Evolutionary conservation across 2,888 invertebrate species (phyloP), one percentile per base, ranked within the genome.

Genomic region (Amblyjoppa proteus): DNA sequence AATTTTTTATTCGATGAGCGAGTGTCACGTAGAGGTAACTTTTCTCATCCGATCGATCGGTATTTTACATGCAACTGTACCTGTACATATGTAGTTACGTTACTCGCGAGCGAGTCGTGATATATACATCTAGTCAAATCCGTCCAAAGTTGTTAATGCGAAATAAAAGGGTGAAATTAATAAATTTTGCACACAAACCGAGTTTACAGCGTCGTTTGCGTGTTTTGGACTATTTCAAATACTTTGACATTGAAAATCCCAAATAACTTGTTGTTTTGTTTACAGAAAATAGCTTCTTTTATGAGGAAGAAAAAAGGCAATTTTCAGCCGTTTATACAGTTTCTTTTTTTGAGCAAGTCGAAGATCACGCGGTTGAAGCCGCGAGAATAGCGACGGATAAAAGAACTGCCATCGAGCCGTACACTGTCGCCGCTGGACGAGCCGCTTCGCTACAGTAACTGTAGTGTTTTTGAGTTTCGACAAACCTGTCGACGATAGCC

Each of bases 401-500:
- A 73, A 73, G 4, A 41, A 11, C 61, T 38, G 56, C 16, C n/a
- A 76, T 13, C 58, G 53, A 45, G 49, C n/a, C 38, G 5, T 38
- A 49, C 3, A 80, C 20, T 13, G 41, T 75, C 70, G 20, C 64
- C 49, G 38, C 38, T 20, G 61, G 73, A 71, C 73, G 82, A 81
- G 51, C 56, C 7, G 81, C 76, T 51, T 58, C 41, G 75, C 77
- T 84, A 66, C 86, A 83, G 38, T 80, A 81, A 49, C 13, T 31
- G n/a, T 69, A 66, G 16, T 70, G 70, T 25, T 66, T 81, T 7
- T 51, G 68, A 66, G 84, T 83, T 77, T 83, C 73, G 86, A 68
- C 88, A 87, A 85, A 61, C 16, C 80, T 61, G 20, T 91, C 81
- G 3, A 92, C 68, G 13, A 92, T 87, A 1, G 88, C 83, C 0